Base-by-base conservation (phyloP, 1,140 invertebrate species). In the Vollenhovia emeryi region DNA sequence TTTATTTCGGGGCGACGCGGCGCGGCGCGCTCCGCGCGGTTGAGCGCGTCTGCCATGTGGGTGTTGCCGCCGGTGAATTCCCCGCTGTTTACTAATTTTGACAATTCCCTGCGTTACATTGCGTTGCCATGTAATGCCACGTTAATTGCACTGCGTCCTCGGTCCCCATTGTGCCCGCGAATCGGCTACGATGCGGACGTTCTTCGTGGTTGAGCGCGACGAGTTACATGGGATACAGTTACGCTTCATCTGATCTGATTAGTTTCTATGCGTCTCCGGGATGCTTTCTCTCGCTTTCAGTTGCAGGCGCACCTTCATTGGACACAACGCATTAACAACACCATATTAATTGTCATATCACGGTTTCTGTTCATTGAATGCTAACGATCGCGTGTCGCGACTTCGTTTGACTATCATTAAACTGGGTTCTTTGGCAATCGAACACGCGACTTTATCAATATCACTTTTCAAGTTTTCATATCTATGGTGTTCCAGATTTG, bases 1-100 rank as follows among this genome's bases (percentile, higher is more conserved):
- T 66, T 27, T 75, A 66, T 62, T 59, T 48, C 13, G 30, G 18
- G 80, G 43, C 43, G 30, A 21, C 60, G 73, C 60, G 40, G 66
- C 75, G 45, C 45, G 85, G 66, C 75, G 45, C 45, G 85, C 79
- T 86, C 74, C 89, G 84, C 88, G 88, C 88, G 78, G 89, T 90
- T 91, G 86, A 90, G 92, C 87, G 87, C 92, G 92, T 93, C 92
- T 93, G 92, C 91, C 88, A 88, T 90, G 92, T 93, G 92, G 92
- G 92, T 92, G 92, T 92, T 90, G 78, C 90, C 90, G 57, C 8
- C 30, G 30, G 43, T 66, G 45, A 80, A 80, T 69, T 71, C 50
- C 9, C 59, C 27, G 7, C 21, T 80, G 48, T 80, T 80, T 80
- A 80, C 64, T 71, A 80, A 80, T 69, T 71, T 69, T 71, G 78